Percentiles rank a stretch among this genome's conserved stretches.
phyloP scores from a whole-genome alignment of 2,888 invertebrate species.

The Cerceris rybyensis region DNA sequence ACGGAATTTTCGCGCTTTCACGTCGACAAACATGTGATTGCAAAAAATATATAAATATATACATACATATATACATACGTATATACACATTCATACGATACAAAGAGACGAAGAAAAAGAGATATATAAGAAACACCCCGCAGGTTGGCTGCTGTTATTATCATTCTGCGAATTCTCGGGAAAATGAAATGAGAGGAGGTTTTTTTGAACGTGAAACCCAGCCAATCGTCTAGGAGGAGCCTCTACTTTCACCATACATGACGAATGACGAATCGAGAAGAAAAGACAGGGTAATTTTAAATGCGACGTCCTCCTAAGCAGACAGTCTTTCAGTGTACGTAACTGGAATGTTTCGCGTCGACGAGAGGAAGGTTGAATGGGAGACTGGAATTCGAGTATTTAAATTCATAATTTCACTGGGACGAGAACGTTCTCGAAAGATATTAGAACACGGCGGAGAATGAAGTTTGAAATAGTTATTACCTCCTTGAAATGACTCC shows the following conservation, averaged over 20 bases:
- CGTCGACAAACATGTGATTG: neutral
- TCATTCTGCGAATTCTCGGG: conserved; percentile 7
- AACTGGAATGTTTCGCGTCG: neutral
- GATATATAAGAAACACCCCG: neutral
- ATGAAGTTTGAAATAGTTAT: conserved; percentile 6
- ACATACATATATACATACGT: too few relatives aligned
- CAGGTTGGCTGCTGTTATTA: conserved; percentile 2
- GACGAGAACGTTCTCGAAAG: neutral
- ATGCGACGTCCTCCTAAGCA: neutral
- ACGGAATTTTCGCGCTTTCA: conserved; percentile 11
- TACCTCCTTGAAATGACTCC: neutral
- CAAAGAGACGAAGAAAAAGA: neutral
- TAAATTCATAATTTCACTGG: conserved; percentile 14
- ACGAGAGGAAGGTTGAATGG: neutral
- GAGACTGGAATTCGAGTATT: conserved; percentile 12
- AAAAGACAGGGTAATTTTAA: neutral
- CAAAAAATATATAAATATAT: conserved; percentile 4
- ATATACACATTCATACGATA: too few relatives aligned
- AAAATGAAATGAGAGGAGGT: neutral
- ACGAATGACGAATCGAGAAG: conserved; percentile 12
- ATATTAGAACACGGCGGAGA: conserved; percentile 5
- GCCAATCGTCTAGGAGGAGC: neutral
- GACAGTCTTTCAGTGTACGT: neutral
- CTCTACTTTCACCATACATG: conserved; percentile 2
- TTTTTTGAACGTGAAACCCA: neutral